These are phyloP conservation scores for Stegophylla sp. DNA, from an alignment of 2,888 invertebrate species.

Conservation along the genomic window DNA sequence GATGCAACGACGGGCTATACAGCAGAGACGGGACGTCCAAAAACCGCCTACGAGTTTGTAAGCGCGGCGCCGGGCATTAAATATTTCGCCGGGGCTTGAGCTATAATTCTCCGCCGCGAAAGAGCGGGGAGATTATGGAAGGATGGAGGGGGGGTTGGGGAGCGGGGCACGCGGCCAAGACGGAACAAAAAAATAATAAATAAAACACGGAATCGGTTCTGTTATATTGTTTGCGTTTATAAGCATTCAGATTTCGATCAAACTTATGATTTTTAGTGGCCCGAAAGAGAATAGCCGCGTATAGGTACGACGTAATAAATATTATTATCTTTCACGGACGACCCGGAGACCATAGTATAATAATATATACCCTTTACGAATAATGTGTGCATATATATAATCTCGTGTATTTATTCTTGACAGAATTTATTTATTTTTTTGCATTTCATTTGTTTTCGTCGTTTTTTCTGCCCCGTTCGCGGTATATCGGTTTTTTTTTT, in stretches of 20 bases:
- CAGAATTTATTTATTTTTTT: not conserved
- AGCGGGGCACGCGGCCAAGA: no score
- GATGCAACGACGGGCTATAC: not conserved
- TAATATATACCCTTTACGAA: no score
- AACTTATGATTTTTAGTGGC: conserved; percentile 21
- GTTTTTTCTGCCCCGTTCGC: not conserved
- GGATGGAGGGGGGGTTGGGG: no score
- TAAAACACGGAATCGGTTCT: conserved; percentile 9
- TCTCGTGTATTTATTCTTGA: not conserved
- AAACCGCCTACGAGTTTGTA: conserved; percentile 20
- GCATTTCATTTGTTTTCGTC: not conserved
- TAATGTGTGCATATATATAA: not conserved
- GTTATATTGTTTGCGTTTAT: conserved; percentile 25
- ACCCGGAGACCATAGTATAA: not conserved
- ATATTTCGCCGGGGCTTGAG: conserved; percentile 21
- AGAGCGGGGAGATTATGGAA: no score
- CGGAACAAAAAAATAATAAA: conserved; percentile 1
- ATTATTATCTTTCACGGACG: not conserved
- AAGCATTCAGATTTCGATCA: conserved; percentile 40
- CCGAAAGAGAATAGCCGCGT: not conserved
- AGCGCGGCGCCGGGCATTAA: conserved; percentile 34
- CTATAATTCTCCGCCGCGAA: conserved; percentile 25
- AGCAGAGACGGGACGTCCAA: conserved; percentile 12
- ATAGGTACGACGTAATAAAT: not conserved
- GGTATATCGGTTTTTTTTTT: not conserved